A percentile compares a stretch with the other conserved stretches of the same genome.
Evolutionary conservation across 2,113 vertebrate species (phyloP).

Genomic region (Tachycineta bicolor): DNA sequence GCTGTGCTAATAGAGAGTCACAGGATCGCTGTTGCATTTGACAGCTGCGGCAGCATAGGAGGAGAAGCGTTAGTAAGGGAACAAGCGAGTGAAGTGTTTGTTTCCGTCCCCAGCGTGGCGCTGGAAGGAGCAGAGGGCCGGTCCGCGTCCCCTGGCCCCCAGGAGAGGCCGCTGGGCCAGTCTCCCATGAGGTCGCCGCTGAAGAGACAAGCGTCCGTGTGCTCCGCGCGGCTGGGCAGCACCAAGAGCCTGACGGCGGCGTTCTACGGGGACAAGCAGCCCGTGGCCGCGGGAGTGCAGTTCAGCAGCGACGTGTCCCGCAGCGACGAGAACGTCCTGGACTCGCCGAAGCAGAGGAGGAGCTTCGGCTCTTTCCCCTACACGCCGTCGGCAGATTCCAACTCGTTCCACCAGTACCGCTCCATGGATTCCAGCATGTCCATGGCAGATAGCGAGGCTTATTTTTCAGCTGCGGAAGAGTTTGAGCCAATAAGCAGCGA

Average conservation of each 20-base stretch:
- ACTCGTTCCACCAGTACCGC: slow-evolving; percentile 95
- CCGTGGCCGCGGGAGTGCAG: slow-evolving; percentile 86
- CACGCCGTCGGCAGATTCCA: slow-evolving; percentile 93
- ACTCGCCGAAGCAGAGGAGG: slow-evolving; percentile 91
- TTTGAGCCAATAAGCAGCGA: slow-evolving; percentile 97
- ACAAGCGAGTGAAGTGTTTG: not conserved
- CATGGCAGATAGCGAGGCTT: slow-evolving; percentile 96
- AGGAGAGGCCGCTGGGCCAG: slow-evolving; percentile 83
- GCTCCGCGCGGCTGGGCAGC: slow-evolving; percentile 91
- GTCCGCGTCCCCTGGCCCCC: slow-evolving; percentile 82
- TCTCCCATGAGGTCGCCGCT: slow-evolving; percentile 92
- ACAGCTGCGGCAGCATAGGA: not conserved
- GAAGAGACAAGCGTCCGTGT: slow-evolving; percentile 89
- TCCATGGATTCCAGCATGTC: slow-evolving; percentile 97
- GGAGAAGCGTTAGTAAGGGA: not conserved
- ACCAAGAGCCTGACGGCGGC: slow-evolving; percentile 94
- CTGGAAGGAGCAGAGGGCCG: slow-evolving; percentile 79
- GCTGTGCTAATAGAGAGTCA: not conserved
- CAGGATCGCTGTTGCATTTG: not conserved
- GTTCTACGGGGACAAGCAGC: slow-evolving; percentile 89
- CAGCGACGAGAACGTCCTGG: slow-evolving; percentile 93
- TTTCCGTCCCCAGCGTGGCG: slow-evolving; percentile 70
- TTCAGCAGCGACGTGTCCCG: slow-evolving; percentile 95
- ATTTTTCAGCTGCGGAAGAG: slow-evolving; percentile 95
- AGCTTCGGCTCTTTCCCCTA: slow-evolving; percentile 97